Evolutionary conservation across 2,113 vertebrate species (phyloP).

Genomic region (Eolophus roseicapilla): DNA sequence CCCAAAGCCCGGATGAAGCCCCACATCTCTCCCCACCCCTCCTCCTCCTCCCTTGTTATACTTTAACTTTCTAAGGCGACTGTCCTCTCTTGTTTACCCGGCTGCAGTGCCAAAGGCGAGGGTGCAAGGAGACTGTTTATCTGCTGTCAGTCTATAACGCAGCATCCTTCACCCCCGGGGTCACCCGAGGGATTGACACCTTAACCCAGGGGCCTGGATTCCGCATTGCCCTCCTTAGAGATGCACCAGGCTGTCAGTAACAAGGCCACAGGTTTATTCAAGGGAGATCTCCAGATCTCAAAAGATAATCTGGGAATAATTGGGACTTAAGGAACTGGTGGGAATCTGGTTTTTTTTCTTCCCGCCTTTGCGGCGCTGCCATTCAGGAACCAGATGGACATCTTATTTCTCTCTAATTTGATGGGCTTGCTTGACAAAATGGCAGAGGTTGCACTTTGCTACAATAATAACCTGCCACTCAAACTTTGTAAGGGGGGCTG

Average conservation of each 20-base stretch:
- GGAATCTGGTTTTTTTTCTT: slow-evolving; percentile 75
- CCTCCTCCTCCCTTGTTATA: slow-evolving; percentile 2
- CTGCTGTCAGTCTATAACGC: slow-evolving; percentile 78
- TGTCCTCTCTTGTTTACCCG: slow-evolving; percentile 77
- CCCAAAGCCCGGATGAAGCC: slow-evolving; percentile 52
- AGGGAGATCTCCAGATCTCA: slow-evolving; percentile 81
- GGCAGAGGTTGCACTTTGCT: slow-evolving; percentile 65
- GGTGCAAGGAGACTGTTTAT: slow-evolving; percentile 67
- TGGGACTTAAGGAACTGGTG: slow-evolving; percentile 84
- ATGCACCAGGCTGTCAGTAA: slow-evolving; percentile 88
- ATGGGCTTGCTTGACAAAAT: slow-evolving; percentile 70
- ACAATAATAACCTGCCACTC: slow-evolving; percentile 70
- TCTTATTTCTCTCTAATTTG: slow-evolving; percentile 77
- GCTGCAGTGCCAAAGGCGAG: slow-evolving; percentile 60
- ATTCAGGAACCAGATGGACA: slow-evolving; percentile 83
- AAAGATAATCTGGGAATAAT: slow-evolving; percentile 97
- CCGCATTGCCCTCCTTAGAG: slow-evolving; percentile 80
- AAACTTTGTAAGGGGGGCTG: slow-evolving; percentile 51
- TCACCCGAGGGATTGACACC: slow-evolving; percentile 82
- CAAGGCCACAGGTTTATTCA: slow-evolving; percentile 85
- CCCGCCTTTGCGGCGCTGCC: slow-evolving; percentile 45
- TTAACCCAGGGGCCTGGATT: slow-evolving; percentile 82
- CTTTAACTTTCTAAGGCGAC: slow-evolving; percentile 72
- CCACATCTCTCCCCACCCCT: not conserved
- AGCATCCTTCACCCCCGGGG: slow-evolving; percentile 79